Percentiles rank a stretch among this genome's conserved stretches.
phyloP scores from a whole-genome alignment of 1,140 invertebrate species.

The Bradysia coprophila region DNA sequence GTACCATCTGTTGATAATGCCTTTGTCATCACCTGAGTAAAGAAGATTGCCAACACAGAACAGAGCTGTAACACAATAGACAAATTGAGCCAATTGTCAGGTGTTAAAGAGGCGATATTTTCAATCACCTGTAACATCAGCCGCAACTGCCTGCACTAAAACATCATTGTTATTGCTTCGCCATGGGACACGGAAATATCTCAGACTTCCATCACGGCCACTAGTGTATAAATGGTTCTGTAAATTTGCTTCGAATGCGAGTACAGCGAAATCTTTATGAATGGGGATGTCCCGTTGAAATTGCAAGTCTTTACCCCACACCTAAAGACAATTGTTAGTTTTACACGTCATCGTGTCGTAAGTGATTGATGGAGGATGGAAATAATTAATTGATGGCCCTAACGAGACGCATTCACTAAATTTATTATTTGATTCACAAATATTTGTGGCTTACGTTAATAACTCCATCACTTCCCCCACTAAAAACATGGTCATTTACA shows the following conservation, averaged over 20 bases:
- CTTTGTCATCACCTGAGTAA: conserved; percentile 21
- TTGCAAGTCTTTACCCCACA: conserved; percentile 11
- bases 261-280: conserved; percentile 20
- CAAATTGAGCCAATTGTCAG: no score
- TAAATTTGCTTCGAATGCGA: conserved; percentile 16
- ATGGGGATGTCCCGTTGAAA: conserved; percentile 12
- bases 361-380: no score
- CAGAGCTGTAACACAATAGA: no score
- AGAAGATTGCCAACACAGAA: conserved; percentile 14
- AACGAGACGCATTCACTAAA: no score
- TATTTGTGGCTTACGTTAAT: no score
- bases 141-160: conserved; percentile 10
- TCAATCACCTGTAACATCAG: no score
- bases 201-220: conserved; percentile 20
- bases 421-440: no score
- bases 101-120: no score
- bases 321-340: conserved; percentile 6
- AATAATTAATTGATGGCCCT: no score
- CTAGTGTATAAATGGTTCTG: conserved; percentile 19
- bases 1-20: conserved; percentile 18
- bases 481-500: conserved; percentile 15
- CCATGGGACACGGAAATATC: conserved; percentile 15
- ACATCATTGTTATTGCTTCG: conserved; percentile 10
- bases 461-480: conserved; percentile 22
- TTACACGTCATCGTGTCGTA: no score